A percentile compares a stretch with the other conserved stretches of the same genome.
These are phyloP conservation scores for Lacerta bilineata DNA, from an alignment of 2,797 vertebrate species.

Conservation along the genomic window DNA sequence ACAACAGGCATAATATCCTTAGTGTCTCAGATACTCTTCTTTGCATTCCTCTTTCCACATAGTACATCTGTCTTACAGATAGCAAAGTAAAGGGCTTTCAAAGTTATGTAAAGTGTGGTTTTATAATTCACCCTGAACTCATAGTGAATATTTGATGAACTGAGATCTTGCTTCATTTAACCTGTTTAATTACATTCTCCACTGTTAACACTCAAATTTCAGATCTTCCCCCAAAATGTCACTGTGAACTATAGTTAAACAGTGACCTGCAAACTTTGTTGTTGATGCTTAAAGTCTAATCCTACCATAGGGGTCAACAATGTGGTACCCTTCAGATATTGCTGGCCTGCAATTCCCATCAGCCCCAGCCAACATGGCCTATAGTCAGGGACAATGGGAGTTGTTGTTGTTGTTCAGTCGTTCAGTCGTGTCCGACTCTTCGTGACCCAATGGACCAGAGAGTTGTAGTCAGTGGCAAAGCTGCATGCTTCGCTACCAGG, in stretches of 20 bases:
- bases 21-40: conserved; percentile 16
- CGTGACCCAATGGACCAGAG: too few species aligned
- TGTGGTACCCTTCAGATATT: too few species aligned
- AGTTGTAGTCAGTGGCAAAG: too few species aligned
- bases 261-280: neutral
- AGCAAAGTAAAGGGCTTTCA: neutral
- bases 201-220: neutral
- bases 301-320: too few species aligned
- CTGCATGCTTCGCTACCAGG: too few species aligned
- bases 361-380: too few species aligned
- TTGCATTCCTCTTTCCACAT: neutral
- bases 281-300: neutral
- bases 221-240: neutral
- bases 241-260: neutral
- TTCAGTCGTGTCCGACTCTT: too few species aligned
- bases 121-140: neutral
- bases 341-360: too few species aligned
- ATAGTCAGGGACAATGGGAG: too few species aligned
- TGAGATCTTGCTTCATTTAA: neutral
- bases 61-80: neutral
- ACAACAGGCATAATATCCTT: fast-evolving
- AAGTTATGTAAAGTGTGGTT: neutral
- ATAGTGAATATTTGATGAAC: conserved; percentile 7
- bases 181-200: neutral
- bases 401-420: too few species aligned